Conservation (phyloP, 2,113 vertebrate species). For the Callaeas wilsoni region DNA sequence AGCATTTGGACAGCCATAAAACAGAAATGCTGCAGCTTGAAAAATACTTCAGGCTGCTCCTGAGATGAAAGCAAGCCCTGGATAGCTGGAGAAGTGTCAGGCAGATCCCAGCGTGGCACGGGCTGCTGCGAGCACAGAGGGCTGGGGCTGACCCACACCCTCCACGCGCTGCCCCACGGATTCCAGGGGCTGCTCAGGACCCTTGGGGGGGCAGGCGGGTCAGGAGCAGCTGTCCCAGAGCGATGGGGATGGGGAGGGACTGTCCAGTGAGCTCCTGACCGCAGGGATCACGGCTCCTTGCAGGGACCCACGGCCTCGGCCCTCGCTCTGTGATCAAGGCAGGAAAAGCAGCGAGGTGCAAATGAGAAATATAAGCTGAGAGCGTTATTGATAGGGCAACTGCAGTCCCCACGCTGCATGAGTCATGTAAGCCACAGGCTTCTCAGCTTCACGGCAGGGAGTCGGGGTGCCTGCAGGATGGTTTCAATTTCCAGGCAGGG, state of each 20-base stretch:
- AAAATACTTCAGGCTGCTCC: conserved; percentile 30
- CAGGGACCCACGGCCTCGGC: background rate
- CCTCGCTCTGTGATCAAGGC: background rate
- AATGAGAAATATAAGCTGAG: conserved; percentile 31
- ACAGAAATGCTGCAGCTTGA: conserved; percentile 11
- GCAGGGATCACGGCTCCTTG: background rate
- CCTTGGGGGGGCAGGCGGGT: background rate
- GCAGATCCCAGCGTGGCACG: background rate
- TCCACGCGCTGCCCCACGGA: background rate
- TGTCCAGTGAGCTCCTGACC: background rate
- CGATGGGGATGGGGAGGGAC: background rate
- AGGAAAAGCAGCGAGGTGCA: background rate
- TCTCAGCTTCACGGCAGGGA: background rate
- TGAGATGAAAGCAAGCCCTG: conserved; percentile 33
- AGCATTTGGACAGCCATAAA: conserved; percentile 14
- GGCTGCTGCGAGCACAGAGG: background rate
- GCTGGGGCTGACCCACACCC: background rate
- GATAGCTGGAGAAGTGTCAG: conserved; percentile 12
- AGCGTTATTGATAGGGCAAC: background rate
- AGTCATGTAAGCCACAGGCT: background rate
- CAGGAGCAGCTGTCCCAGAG: background rate
- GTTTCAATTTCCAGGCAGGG: conserved; percentile 65
- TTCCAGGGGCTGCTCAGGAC: conserved; percentile 11
- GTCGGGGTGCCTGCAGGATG: conserved; percentile 31
- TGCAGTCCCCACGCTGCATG: background rate